These are phyloP conservation scores for Hapalemur alaotrensis DNA, from an alignment of 2,797 vertebrate genomes.

Conservation along the genomic window DNA sequence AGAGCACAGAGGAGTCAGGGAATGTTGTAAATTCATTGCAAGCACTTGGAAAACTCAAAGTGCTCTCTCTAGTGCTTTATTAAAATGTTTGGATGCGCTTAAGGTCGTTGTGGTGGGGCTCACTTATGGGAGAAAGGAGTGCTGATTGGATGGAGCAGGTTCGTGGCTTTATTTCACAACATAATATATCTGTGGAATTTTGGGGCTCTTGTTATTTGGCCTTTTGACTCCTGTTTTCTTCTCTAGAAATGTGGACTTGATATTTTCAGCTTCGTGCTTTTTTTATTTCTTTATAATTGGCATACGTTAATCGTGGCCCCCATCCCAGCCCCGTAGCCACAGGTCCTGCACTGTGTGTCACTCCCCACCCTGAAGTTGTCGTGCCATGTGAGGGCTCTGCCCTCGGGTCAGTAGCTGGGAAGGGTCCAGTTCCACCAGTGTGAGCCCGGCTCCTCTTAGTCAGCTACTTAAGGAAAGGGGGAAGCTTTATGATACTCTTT, in stretches of 20 bases:
- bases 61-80: background rate
- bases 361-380: background rate
- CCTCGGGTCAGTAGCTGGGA: background rate
- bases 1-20: slow-evolving; percentile 16
- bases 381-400: background rate
- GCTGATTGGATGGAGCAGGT: background rate
- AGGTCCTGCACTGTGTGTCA: background rate
- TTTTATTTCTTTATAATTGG: slow-evolving; percentile 21
- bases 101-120: background rate
- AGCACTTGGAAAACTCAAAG: slow-evolving; percentile 66
- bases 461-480: background rate
- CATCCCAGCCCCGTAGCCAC: background rate
- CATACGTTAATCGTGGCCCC: background rate
- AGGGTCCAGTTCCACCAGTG: background rate
- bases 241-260: slow-evolving; percentile 35
- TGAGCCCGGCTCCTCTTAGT: background rate
- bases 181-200: background rate
- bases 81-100: slow-evolving; percentile 44
- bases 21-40: slow-evolving; percentile 34
- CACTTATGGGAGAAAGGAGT: background rate
- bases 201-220: background rate
- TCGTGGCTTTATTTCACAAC: slow-evolving; percentile 24
- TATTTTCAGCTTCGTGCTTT: background rate
- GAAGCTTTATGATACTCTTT: background rate
- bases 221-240: background rate